Evolutionary conservation across 1,140 invertebrate genomes (phyloP).

Genomic region (Magallana ariakensis): DNA sequence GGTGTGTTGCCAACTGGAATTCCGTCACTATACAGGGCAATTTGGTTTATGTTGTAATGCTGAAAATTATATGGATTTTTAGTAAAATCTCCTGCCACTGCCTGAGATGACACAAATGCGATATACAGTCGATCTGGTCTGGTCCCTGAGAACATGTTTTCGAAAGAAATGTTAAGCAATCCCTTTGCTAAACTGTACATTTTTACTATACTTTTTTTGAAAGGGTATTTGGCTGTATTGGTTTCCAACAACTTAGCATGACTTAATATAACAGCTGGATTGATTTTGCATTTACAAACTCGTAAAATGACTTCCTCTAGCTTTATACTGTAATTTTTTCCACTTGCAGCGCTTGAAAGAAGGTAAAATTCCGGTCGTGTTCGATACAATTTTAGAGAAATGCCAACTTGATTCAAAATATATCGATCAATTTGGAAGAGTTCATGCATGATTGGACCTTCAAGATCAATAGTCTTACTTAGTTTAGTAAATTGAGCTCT

Average conservation of each 20-base stretch:
- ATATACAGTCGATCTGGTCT: slow-evolving; percentile 16
- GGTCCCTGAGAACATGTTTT: slow-evolving; percentile 46
- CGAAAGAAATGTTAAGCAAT: neutral
- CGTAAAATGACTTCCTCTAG: slow-evolving; percentile 31
- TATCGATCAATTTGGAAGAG: slow-evolving; percentile 50
- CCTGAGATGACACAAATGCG: neutral
- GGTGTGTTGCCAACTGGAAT: slow-evolving; percentile 44
- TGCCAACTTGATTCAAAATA: slow-evolving; percentile 52
- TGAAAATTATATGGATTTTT: slow-evolving; percentile 55
- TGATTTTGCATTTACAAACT: slow-evolving; percentile 38
- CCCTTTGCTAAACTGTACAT: neutral
- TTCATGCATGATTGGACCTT: slow-evolving; percentile 50
- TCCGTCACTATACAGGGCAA: slow-evolving; percentile 44
- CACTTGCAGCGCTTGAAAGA: neutral
- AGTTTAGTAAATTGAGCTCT: neutral
- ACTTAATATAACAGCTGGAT: slow-evolving; percentile 44
- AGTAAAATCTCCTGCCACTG: slow-evolving; percentile 15
- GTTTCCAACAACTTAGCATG: slow-evolving; percentile 41
- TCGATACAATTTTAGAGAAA: slow-evolving; percentile 43
- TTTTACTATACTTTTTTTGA: slow-evolving; percentile 32
- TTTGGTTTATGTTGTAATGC: slow-evolving; percentile 35
- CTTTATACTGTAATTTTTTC: neutral
- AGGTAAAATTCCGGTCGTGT: slow-evolving; percentile 43
- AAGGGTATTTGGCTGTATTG: slow-evolving; percentile 46
- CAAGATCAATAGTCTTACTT: slow-evolving; percentile 46